Evolutionary conservation across 2,888 invertebrate species (phyloP).

Genomic region (Ferrisia virgata): DNA sequence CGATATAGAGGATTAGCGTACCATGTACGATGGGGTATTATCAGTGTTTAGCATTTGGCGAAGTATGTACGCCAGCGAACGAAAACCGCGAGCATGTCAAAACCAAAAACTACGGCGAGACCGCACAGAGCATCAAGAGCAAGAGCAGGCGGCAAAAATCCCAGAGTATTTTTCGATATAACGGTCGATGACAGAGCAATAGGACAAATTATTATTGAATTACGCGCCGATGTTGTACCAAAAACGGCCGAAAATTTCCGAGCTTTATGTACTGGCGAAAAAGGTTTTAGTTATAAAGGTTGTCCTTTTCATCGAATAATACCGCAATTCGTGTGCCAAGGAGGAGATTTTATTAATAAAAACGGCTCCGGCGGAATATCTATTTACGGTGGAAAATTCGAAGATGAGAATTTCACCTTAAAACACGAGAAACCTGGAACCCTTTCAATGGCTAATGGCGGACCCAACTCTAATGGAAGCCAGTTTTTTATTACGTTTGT

Average conservation of each 20-base stretch:
- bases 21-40: background rate
- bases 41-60: background rate
- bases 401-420: slow-evolving; percentile 35
- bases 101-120: background rate
- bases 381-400: slow-evolving; percentile 37
- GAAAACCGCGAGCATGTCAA: background rate
- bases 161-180: slow-evolving; percentile 31
- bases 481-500: slow-evolving; percentile 41
- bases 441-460: slow-evolving; percentile 41
- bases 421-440: slow-evolving; percentile 31
- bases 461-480: slow-evolving; percentile 38
- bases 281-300: slow-evolving; percentile 31
- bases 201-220: slow-evolving; percentile 21
- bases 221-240: slow-evolving; percentile 34
- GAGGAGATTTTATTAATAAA: slow-evolving; percentile 37
- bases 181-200: background rate
- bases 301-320: slow-evolving; percentile 35
- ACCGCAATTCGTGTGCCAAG: slow-evolving; percentile 18
- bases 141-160: background rate
- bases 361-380: slow-evolving; percentile 37
- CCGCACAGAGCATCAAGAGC: background rate
- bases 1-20: background rate
- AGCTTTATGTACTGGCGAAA: slow-evolving; percentile 24
- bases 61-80: background rate
- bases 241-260: slow-evolving; percentile 39